Evolutionary conservation across 2,113 vertebrate genomes (phyloP).

Genomic region (Choloepus hoffmanni): DNA sequence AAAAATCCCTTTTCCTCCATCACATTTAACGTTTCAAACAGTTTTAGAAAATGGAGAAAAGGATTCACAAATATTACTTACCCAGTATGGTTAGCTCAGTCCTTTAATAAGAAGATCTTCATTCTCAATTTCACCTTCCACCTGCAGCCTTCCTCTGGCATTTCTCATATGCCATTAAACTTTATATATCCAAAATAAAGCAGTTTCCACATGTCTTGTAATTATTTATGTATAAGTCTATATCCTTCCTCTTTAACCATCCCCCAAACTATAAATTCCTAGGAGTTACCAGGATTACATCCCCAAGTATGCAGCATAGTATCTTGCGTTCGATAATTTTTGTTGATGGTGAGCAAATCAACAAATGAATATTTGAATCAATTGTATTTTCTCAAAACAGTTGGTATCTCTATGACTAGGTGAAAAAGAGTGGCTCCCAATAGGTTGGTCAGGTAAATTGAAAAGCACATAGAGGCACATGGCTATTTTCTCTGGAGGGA

Average conservation of each 20-base stretch:
- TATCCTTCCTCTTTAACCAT: not conserved
- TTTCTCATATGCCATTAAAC: not conserved
- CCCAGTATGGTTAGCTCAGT: not conserved
- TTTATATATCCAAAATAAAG: not conserved
- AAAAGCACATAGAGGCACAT: not conserved
- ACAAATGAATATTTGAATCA: not conserved
- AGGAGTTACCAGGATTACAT: not conserved
- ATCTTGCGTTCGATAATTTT: not conserved
- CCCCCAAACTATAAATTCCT: not conserved
- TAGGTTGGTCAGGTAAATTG: not conserved
- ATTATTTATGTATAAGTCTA: not conserved
- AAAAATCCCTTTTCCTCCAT: not conserved
- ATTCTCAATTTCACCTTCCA: not conserved
- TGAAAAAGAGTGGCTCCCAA: not conserved
- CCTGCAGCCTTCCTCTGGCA: not conserved
- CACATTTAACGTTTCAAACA: not conserved
- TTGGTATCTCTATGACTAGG: not conserved
- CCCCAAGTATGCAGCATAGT: not conserved
- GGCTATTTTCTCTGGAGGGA: not conserved
- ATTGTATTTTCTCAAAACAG: not conserved
- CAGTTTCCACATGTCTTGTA: not conserved
- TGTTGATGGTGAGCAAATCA: not conserved
- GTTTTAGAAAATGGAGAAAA: not conserved
- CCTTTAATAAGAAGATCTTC: not conserved
- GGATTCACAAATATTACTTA: not conserved